phyloP scores from a whole-genome alignment of 2,113 vertebrate species.

The Periophthalmus modestus region DNA sequence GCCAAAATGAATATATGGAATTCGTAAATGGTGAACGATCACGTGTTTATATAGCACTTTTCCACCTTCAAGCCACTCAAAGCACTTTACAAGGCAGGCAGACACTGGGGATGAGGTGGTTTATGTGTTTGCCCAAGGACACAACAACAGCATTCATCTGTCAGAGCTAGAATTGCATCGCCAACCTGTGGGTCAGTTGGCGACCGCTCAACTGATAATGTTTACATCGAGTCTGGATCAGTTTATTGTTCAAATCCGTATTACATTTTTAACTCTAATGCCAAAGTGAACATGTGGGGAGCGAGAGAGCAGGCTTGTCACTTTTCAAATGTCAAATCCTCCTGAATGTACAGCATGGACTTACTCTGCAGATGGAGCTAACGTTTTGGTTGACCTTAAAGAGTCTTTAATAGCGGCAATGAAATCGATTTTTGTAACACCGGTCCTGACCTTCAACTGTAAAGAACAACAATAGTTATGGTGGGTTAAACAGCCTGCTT shows the following conservation, averaged over 20 bases:
- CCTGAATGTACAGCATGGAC: conserved; percentile 22
- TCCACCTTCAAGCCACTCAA: too few species aligned
- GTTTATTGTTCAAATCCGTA: background rate
- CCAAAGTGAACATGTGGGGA: conserved; percentile 44
- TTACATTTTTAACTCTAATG: background rate
- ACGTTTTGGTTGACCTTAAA: conserved; percentile 41
- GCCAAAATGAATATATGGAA: background rate
- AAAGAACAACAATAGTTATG: background rate
- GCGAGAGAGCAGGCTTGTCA: conserved; percentile 24
- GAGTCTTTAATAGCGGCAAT: conserved; percentile 11
- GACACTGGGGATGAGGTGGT: too few species aligned
- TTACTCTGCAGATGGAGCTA: conserved; percentile 28
- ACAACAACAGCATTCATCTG: too few species aligned
- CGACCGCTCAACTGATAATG: too few species aligned
- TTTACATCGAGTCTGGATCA: background rate
- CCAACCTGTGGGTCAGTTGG: too few species aligned
- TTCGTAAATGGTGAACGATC: background rate
- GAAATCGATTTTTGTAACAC: conserved; percentile 12
- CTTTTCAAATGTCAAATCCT: conserved; percentile 57
- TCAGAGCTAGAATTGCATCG: too few species aligned
- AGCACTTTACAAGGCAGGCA: too few species aligned
- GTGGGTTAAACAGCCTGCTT: too few species aligned
- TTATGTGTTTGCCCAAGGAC: too few species aligned
- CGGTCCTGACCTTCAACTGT: background rate
- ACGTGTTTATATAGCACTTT: too few species aligned